A percentile compares a stretch with the other conserved stretches of the same genome.
phyloP scores from a whole-genome alignment of 2,888 invertebrate species.

The Gonocerus acuteangulatus region DNA sequence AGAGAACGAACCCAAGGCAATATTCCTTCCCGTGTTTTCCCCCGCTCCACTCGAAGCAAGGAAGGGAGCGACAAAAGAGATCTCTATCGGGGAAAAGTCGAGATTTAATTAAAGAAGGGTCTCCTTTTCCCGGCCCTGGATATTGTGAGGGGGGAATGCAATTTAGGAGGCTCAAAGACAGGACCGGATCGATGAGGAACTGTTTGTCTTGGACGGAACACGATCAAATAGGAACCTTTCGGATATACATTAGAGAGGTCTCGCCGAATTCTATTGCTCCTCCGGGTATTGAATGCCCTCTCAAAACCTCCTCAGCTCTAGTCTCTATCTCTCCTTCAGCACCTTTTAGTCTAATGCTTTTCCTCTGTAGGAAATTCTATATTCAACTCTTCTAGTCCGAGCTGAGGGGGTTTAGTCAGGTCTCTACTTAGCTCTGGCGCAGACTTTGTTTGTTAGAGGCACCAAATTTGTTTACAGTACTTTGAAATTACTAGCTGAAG shows the following conservation, averaged over 20 bases:
- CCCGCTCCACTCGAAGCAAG: background rate
- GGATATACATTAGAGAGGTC: conserved; percentile 12
- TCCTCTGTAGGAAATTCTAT: background rate
- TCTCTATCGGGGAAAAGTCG: conserved; percentile 32
- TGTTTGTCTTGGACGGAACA: conserved; percentile 12
- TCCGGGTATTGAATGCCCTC: too few relatives aligned
- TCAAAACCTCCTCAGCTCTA: background rate
- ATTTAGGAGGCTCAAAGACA: conserved; percentile 33
- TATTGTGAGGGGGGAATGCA: conserved; percentile 31
- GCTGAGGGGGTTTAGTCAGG: too few relatives aligned
- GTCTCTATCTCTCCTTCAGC: too few relatives aligned
- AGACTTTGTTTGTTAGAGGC: too few relatives aligned
- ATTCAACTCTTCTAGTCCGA: background rate
- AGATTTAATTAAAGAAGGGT: conserved; percentile 34
- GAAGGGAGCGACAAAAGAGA: conserved; percentile 31
- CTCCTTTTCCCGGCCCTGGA: background rate
- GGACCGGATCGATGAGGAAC: conserved; percentile 8
- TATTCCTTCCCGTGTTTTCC: conserved; percentile 12
- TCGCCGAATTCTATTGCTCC: background rate
- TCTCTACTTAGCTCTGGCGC: too few relatives aligned
- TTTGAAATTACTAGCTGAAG: too few relatives aligned
- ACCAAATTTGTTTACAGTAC: too few relatives aligned
- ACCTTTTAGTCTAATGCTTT: background rate
- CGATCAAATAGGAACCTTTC: conserved; percentile 18
- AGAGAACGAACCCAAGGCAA: conserved; percentile 31